phyloP scores from a whole-genome alignment of 2,888 invertebrate genomes.

The Plebejus argus region DNA sequence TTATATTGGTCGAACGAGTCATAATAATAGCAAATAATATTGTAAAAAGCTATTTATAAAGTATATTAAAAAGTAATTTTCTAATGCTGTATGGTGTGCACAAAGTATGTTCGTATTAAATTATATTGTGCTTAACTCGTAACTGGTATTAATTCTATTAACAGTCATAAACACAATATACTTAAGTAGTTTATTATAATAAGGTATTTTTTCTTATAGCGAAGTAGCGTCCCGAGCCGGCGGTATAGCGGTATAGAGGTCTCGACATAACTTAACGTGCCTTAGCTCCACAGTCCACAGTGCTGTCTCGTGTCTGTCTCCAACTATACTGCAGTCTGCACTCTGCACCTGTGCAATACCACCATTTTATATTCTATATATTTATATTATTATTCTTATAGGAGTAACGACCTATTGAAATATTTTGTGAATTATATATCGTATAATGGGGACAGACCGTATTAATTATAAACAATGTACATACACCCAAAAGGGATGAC shows the following conservation, averaged over 20 bases:
- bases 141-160: conserved; percentile 20
- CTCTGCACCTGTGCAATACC: conserved; percentile 3
- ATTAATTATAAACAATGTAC: conserved; percentile 44
- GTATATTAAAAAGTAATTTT: not conserved
- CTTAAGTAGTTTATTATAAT: conserved; percentile 21
- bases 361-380: not conserved
- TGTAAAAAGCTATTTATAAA: conserved; percentile 10
- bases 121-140: conserved; percentile 6
- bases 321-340: not conserved
- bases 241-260: conserved; percentile 36
- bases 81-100: conserved; percentile 12
- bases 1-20: not conserved
- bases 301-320: not conserved
- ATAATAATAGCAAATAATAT: conserved; percentile 7
- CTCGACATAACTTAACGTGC: conserved; percentile 41
- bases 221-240: conserved; percentile 34
- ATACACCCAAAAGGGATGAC: conserved; percentile 68
- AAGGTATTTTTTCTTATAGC: conserved; percentile 38
- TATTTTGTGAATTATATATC: conserved; percentile 36
- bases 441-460: conserved; percentile 37
- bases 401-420: not conserved
- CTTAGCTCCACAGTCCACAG: conserved; percentile 37
- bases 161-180: not conserved
- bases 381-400: not conserved
- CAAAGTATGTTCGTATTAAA: conserved; percentile 22